Conservation (phyloP, 2,113 vertebrate species). For the Sialia sialis region DNA sequence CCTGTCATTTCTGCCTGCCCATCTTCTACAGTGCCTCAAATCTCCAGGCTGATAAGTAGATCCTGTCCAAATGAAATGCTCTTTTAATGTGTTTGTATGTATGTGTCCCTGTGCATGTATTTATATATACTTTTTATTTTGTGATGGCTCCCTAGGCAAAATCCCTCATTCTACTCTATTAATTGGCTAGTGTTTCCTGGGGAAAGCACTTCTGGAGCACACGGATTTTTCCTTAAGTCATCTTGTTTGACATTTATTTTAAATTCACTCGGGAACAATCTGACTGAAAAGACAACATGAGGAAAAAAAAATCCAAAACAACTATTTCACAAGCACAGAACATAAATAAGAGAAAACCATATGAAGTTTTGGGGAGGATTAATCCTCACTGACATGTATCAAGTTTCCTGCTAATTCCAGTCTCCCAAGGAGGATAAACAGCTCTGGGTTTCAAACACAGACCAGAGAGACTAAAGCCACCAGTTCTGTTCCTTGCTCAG, state of each 20-base stretch:
- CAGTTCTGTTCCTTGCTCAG: not conserved
- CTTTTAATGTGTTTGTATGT: not conserved
- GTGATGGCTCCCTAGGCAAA: constrained; percentile 30
- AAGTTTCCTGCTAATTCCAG: not conserved
- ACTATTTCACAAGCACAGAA: not conserved
- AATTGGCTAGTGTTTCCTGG: constrained; percentile 27
- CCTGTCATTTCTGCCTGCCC: not conserved
- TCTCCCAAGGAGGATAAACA: not conserved
- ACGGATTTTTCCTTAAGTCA: not conserved
- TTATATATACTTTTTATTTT: not conserved
- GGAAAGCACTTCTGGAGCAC: not conserved
- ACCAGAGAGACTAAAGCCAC: not conserved
- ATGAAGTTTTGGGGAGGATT: not conserved
- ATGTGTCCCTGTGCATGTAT: not conserved
- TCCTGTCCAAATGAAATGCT: constrained; percentile 34
- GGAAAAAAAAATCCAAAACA: not conserved
- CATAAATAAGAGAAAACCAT: not conserved
- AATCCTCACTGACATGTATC: constrained; percentile 2
- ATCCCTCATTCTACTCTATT: constrained; percentile 1
- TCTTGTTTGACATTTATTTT: constrained; percentile 11
- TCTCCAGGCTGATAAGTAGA: not conserved
- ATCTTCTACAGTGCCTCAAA: not conserved
- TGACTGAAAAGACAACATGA: not conserved
- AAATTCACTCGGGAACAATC: not conserved
- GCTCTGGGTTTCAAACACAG: not conserved